phyloP scores from a whole-genome alignment of 2,888 invertebrate species.

The Erebia epiphron region DNA sequence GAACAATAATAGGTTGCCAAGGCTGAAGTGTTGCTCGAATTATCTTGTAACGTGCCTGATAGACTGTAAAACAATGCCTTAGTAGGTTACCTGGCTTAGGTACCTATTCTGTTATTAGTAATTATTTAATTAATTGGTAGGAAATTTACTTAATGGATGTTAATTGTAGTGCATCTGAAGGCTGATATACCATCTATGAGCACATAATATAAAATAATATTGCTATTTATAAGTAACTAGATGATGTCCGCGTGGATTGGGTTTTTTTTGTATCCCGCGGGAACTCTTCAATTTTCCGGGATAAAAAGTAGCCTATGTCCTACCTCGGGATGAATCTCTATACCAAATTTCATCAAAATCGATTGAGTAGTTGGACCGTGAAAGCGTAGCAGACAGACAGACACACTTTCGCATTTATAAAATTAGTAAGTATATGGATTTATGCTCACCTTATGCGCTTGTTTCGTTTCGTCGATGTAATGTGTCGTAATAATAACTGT shows the following conservation, averaged over 20 bases:
- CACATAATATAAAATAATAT: too few relatives aligned
- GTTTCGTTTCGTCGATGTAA: slow-evolving; percentile 95
- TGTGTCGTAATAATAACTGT: slow-evolving; percentile 97
- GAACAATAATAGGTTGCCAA: slow-evolving; percentile 16
- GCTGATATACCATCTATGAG: background rate
- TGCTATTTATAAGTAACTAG: too few relatives aligned
- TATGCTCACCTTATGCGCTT: slow-evolving; percentile 41
- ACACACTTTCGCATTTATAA: too few relatives aligned
- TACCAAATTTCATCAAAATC: too few relatives aligned
- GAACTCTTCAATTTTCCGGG: too few relatives aligned
- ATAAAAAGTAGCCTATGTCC: too few relatives aligned
- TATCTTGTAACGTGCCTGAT: slow-evolving; percentile 9
- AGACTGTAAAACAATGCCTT: slow-evolving; percentile 15
- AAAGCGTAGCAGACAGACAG: too few relatives aligned
- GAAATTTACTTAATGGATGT: background rate
- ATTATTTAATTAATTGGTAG: background rate
- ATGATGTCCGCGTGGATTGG: too few relatives aligned
- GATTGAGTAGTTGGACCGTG: too few relatives aligned
- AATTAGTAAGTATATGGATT: too few relatives aligned
- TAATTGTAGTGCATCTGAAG: background rate
- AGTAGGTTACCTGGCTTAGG: background rate
- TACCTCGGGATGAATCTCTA: too few relatives aligned
- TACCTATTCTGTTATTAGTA: background rate
- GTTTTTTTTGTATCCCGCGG: too few relatives aligned
- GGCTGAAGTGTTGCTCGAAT: slow-evolving; percentile 10